Evolutionary conservation across 1,140 invertebrate genomes (phyloP).

Genomic region (Protaetia brevitarsis): DNA sequence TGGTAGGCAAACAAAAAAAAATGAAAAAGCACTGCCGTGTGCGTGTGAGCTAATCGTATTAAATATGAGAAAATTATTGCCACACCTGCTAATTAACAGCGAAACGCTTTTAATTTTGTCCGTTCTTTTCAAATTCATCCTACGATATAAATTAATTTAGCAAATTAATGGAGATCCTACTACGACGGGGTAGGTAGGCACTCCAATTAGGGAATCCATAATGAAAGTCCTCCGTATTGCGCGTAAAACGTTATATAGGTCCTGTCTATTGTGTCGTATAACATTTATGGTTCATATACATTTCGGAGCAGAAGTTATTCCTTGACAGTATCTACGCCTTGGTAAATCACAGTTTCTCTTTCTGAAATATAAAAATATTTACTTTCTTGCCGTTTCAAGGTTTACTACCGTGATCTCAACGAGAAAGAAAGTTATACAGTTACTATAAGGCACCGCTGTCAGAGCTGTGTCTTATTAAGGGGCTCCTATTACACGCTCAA

Average conservation of each 20-base stretch:
- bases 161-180: not conserved
- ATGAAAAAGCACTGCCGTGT: too few species aligned
- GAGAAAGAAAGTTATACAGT: too few species aligned
- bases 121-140: not conserved
- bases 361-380: not conserved
- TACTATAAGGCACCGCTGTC: too few species aligned
- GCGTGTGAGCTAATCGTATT: not conserved
- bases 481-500: too few species aligned
- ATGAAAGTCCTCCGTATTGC: not conserved
- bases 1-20: not conserved
- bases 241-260: conserved; percentile 2
- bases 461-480: too few species aligned
- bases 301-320: not conserved
- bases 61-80: not conserved
- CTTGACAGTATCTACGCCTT: not conserved
- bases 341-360: not conserved
- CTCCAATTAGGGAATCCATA: conserved; percentile 13
- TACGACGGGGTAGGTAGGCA: not conserved
- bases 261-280: conserved; percentile 2
- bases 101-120: not conserved
- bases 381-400: not conserved
- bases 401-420: not conserved
- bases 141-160: conserved; percentile 5
- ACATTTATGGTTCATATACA: conserved; percentile 15
- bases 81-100: not conserved